Evolutionary conservation across 2,797 vertebrate genomes (phyloP).

Genomic region (Brachyalestes nurse): DNA sequence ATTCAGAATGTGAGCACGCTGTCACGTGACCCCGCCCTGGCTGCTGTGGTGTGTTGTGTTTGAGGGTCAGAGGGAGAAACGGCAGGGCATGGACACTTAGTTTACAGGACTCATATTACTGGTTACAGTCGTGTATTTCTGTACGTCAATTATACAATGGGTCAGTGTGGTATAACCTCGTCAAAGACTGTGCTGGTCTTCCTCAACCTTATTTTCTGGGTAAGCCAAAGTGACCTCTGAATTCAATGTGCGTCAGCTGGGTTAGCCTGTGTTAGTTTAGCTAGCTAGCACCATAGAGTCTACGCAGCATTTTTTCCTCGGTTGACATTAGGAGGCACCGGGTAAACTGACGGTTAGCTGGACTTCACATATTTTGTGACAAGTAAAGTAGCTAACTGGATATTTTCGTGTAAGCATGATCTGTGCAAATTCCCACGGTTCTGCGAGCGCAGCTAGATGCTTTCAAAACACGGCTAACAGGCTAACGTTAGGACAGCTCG

Average conservation of each 20-base stretch:
- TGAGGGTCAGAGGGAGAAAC: conserved; percentile 51
- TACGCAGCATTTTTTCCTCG: conserved; percentile 37
- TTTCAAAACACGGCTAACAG: no score
- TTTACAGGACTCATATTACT: conserved; percentile 53
- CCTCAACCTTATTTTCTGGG: conserved; percentile 98
- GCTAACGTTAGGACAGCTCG: no score
- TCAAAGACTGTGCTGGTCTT: conserved; percentile 98
- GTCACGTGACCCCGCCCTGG: conserved; percentile 60
- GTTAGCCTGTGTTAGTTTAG: conserved; percentile 7
- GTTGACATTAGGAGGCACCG: background rate
- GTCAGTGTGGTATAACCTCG: conserved; percentile 96
- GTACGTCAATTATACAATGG: conserved; percentile 75
- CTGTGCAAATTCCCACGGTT: no score
- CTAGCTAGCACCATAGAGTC: background rate
- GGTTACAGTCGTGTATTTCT: conserved; percentile 2
- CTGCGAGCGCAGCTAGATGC: no score
- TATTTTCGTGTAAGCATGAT: background rate
- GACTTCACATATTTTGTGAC: background rate
- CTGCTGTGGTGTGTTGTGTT: conserved; percentile 17
- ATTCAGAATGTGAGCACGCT: conserved; percentile 28
- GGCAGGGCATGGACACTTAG: conserved; percentile 63
- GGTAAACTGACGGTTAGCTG: background rate
- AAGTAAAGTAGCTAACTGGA: background rate
- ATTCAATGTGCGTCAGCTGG: conserved; percentile 51
- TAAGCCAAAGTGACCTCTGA: conserved; percentile 71